A percentile compares a stretch with the other conserved stretches of the same genome.
Conservation (phyloP, 2,113 vertebrate genomes). For the Panthera uncia region DNA sequence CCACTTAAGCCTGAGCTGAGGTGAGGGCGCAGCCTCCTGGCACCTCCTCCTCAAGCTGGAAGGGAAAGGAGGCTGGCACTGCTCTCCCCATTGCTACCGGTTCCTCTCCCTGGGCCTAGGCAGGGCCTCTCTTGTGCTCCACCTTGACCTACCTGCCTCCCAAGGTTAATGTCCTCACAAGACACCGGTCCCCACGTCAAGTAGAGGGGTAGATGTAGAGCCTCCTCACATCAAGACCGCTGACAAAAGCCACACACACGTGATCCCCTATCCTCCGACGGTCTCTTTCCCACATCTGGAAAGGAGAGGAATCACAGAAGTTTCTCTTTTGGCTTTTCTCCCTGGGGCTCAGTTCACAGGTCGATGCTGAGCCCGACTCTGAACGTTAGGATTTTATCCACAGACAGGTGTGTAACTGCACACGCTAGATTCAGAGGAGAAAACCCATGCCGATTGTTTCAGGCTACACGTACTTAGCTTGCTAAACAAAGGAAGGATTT, state of each 20-base stretch:
- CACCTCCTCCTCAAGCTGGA: neutral
- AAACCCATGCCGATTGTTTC: neutral
- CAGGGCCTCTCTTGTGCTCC: neutral
- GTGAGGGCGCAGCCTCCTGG: neutral
- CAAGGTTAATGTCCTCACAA: neutral
- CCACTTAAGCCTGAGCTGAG: neutral
- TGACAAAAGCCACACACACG: slow-evolving; percentile 12
- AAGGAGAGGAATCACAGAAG: neutral
- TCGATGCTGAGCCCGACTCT: neutral
- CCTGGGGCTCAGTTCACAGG: slow-evolving; percentile 15
- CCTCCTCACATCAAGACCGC: neutral
- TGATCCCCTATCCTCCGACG: neutral
- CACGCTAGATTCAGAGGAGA: neutral
- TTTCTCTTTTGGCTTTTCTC: neutral
- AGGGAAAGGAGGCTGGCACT: neutral
- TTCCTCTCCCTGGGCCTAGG: neutral
- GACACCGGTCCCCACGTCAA: neutral
- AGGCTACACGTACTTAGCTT: neutral
- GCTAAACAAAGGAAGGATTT: slow-evolving; percentile 38
- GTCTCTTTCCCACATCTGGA: neutral
- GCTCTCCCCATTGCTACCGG: neutral
- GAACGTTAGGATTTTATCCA: neutral
- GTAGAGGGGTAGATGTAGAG: neutral
- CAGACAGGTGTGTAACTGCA: neutral
- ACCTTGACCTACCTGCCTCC: neutral